phyloP scores from a whole-genome alignment of 2,888 invertebrate species.

The Aleiodes testaceus region DNA sequence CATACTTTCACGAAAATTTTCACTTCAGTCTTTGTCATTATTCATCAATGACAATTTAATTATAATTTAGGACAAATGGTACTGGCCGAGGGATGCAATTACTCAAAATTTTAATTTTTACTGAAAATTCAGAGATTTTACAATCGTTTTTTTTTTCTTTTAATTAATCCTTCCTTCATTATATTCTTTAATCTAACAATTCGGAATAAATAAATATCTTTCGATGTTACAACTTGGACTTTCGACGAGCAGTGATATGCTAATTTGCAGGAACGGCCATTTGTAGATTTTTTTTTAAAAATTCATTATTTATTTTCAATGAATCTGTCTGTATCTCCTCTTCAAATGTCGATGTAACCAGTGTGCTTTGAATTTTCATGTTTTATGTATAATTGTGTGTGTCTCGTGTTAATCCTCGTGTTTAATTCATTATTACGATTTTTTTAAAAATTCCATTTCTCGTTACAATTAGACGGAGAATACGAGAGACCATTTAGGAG shows the following conservation, averaged over 20 bases:
- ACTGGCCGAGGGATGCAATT: slow-evolving; percentile 44
- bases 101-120: slow-evolving; percentile 22
- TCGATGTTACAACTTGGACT: slow-evolving; percentile 54
- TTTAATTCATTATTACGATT: slow-evolving; percentile 18
- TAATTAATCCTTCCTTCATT: slow-evolving; percentile 30
- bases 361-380: slow-evolving; percentile 23
- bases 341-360: slow-evolving; percentile 23
- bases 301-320: slow-evolving; percentile 10
- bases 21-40: slow-evolving; percentile 21
- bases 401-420: slow-evolving; percentile 10
- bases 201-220: slow-evolving; percentile 51
- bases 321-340: neutral
- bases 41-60: neutral
- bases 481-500: slow-evolving; percentile 34
- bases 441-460: slow-evolving; percentile 3
- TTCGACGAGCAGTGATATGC: slow-evolving; percentile 53
- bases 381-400: slow-evolving; percentile 35
- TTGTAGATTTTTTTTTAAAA: slow-evolving; percentile 20
- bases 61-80: slow-evolving; percentile 45
- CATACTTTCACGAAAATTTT: slow-evolving; percentile 5
- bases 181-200: slow-evolving; percentile 48
- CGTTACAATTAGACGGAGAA: slow-evolving; percentile 25
- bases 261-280: slow-evolving; percentile 46
- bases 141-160: too few relatives aligned
- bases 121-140: slow-evolving; percentile 31